Conservation (phyloP, 2,797 vertebrate genomes). For the Microtus californicus region DNA sequence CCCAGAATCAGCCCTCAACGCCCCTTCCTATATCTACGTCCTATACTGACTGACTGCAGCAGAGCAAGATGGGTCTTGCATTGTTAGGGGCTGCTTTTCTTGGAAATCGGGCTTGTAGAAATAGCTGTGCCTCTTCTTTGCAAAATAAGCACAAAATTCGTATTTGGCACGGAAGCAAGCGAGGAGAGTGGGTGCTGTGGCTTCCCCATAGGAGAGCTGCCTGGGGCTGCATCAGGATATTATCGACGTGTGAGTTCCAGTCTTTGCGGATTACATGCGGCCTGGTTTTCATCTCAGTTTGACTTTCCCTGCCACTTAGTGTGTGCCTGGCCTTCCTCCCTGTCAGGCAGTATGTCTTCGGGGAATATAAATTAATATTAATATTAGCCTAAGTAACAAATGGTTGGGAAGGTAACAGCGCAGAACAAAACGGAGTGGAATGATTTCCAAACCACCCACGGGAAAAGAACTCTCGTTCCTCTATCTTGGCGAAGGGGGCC, state of each 20-base stretch:
- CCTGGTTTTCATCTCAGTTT: not conserved
- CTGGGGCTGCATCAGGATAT: not conserved
- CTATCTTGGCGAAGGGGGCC: not conserved
- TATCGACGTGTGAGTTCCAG: not conserved
- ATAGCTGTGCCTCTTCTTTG: not conserved
- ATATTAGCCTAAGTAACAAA: slow-evolving; percentile 59
- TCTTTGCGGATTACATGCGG: not conserved
- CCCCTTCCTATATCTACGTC: not conserved
- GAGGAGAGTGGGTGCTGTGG: not conserved
- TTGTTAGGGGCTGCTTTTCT: not conserved
- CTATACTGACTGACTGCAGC: not conserved
- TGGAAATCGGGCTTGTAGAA: not conserved
- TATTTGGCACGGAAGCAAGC: not conserved
- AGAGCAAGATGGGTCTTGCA: not conserved
- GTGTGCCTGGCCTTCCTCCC: slow-evolving; percentile 23
- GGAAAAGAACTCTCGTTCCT: not conserved
- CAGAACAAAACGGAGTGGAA: slow-evolving; percentile 33
- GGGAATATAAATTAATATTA: slow-evolving; percentile 59
- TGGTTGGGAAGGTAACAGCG: slow-evolving; percentile 58
- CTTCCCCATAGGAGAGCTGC: not conserved
- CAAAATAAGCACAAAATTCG: slow-evolving; percentile 33
- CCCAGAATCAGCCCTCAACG: not conserved
- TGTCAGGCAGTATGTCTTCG: not conserved
- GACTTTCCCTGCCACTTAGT: not conserved
- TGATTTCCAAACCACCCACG: slow-evolving; percentile 13